Base-by-base conservation (phyloP, 1,140 invertebrate species). In the Spodoptera litura region DNA sequence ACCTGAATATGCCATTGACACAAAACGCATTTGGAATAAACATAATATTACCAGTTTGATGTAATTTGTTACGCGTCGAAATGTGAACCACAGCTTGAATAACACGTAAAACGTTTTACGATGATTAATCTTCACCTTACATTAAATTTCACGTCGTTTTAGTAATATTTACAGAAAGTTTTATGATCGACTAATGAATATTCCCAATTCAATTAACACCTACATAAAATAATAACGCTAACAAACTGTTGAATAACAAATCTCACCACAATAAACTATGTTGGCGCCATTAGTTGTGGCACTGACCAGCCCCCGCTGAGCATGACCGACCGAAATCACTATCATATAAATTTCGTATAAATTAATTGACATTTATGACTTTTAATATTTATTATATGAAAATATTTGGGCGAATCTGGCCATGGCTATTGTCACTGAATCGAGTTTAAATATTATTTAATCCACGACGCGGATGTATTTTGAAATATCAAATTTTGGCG, bases 231-330 rank as follows among this genome's bases (percentile, higher is more conserved):
- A 62, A 75, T 75, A 52, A 62, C 49, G 49, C 15, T 62, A 75
- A 75, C 72, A 61, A 52, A 74, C 73, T 75, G 55, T 59, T 73
- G 73, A 62, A 75, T 75, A 73, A 75, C 73, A 75, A 75, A 75
- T 75, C 25, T 75, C 31, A 64, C 62, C 62, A 75, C 49, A 59
- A 73, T 73, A 73, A 73, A 73, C 53, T 51, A 73, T 73, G 55
- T 73, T 73, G 55, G 71, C 71, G 71, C 71, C 56, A 71, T 73
- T 73, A 73, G 56, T 56, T 61, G 56, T 11, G 56, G 55, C 38
- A 49, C 44, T 44, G 56, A 51, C 71, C 55, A 59, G 38, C 68
- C 71, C 55, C 71, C 56, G 71, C 71, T 71, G 68, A 31, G 56
- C 44, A 59, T 44, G 49, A 25, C 35, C 71, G 56, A 49, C 71